phyloP scores from a whole-genome alignment of 2,888 invertebrate species.

The Phasia obesa region DNA sequence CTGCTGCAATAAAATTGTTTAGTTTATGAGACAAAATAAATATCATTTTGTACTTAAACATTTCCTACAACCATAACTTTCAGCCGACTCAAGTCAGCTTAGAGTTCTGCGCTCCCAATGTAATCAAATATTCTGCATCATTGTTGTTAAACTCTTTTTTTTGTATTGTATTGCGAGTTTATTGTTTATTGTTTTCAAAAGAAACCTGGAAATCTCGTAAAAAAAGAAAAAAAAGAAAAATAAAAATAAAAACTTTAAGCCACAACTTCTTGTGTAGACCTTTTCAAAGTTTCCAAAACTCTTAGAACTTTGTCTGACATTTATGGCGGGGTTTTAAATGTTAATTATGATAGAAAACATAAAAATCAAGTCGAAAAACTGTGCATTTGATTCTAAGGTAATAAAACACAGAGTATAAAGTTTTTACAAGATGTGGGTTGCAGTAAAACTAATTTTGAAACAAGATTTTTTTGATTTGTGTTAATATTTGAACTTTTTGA shows the following conservation, averaged over 20 bases:
- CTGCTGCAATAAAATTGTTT: conserved; percentile 75
- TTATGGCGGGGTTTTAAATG: conserved; percentile 57
- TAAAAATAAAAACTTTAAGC: conserved; percentile 12
- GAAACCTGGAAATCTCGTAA: background rate
- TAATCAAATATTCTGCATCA: background rate
- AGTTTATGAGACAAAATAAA: conserved; percentile 74
- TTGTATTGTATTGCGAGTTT: conserved; percentile 18
- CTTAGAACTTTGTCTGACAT: conserved; percentile 57
- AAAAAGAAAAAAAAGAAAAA: background rate
- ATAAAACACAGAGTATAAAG: background rate
- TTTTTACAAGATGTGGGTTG: background rate
- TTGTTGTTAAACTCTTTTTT: conserved; percentile 14
- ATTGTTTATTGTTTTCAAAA: conserved; percentile 5
- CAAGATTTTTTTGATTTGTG: too few species aligned
- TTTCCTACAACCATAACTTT: background rate
- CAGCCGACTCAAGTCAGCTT: background rate
- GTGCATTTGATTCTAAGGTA: background rate
- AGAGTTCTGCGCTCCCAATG: background rate
- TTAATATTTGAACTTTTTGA: too few species aligned
- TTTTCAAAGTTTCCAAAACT: conserved; percentile 35
- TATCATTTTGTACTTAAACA: conserved; percentile 55
- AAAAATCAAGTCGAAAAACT: background rate
- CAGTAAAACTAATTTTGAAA: background rate
- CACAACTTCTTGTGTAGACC: conserved; percentile 39
- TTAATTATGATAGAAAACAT: conserved; percentile 28